Percentiles rank a stretch among this genome's conserved stretches.
Evolutionary conservation across 2,797 vertebrate species (phyloP).

Genomic region (Thalassophryne amazonica): DNA sequence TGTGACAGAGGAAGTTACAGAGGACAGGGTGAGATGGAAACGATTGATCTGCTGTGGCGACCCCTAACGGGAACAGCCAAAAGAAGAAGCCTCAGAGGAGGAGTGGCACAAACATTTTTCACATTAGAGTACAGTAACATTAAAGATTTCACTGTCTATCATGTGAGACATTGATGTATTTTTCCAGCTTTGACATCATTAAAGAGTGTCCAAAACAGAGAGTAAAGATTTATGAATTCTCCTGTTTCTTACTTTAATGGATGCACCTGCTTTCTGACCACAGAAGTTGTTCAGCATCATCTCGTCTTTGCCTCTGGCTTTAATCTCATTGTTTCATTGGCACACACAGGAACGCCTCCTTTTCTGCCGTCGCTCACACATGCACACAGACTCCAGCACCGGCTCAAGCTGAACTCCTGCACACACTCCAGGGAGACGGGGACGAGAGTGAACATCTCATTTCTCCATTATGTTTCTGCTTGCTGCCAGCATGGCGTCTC

Average conservation of each 20-base stretch:
- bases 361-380: no score
- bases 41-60: no score
- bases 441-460: conserved; percentile 41
- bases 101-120: no score
- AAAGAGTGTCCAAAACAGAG: not conserved
- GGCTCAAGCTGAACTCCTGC: conserved; percentile 18
- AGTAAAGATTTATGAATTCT: not conserved
- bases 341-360: no score
- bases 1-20: no score
- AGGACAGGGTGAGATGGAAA: no score
- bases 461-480: conserved; percentile 14
- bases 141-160: no score
- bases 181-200: not conserved
- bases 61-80: no score
- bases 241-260: not conserved
- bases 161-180: no score
- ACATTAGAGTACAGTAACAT: no score
- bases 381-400: not conserved
- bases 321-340: not conserved
- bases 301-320: not conserved
- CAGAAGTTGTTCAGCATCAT: not conserved
- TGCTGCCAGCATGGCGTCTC: conserved; percentile 22
- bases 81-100: no score
- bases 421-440: conserved; percentile 22
- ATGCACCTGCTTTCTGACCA: not conserved